Base-by-base conservation (phyloP, 1,140 invertebrate genomes). In the Brachionus rubens region DNA sequence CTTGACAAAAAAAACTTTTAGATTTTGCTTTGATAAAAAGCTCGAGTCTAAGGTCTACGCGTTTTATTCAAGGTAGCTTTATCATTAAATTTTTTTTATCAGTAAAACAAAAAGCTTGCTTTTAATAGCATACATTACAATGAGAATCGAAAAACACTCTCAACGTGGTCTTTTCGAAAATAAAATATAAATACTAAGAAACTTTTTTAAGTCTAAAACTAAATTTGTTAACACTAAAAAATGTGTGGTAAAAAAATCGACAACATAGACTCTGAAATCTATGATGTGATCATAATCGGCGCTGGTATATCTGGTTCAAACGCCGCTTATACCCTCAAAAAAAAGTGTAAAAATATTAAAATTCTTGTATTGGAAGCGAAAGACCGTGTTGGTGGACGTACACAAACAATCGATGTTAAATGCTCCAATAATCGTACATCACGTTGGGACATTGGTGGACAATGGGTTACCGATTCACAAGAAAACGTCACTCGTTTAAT, bases 381-480 rank as follows among this genome's bases (percentile, higher is more conserved):
- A 84, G 83, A 82, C 56, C 65, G 82, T 65, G 79, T 84, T 75
- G 83, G 83, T 28, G 83, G 83, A n/a, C 75, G 83, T 28, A 83
- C 82, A 50, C 43, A 80, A 28, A 80, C 81, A 26, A 68, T 80
- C 6, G 78, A 79, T 30, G 48, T 84, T 19, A 79, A 80, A 41
- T 76, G 80, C 24, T 78, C 78, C 7, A 47, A 67, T 24, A 75
- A 72, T 65, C 79, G 80, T 28, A 78, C 68, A 62, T 81, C 83
- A 76, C 52, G 56, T 21, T 83, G 80, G 80, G 82, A 83, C 76
- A 50, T 83, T 21, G 83, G 83, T 52, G 83, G 82, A 12, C 82
- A 82, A 78, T 84, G 83, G 83, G 80, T 84, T 36, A 79, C 81
- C 62, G 81, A 79, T 81, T 83, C 77, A 26, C 83, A 84, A 68